Evolutionary conservation across 2,888 invertebrate genomes (phyloP), one percentile per base, ranked within the genome.

Genomic region (Acanthococcus lagerstroemiae): DNA sequence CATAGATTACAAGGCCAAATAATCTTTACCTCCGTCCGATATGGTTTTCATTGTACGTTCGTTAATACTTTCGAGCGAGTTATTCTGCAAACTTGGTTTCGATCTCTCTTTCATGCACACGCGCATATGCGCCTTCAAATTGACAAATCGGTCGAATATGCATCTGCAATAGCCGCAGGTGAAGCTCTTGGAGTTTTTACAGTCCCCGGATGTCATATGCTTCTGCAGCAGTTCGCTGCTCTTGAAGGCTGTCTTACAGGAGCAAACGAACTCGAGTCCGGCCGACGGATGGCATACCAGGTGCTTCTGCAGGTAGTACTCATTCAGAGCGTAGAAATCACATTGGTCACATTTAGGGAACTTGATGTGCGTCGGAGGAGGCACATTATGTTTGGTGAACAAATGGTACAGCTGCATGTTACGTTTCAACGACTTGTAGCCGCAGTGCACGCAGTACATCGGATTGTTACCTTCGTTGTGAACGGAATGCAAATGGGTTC

Each of bases 391-490:
- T 72, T 88, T 88, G 1, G 85, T 83, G 71, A 86, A 87, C 74
- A 88, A 77, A 75, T 92, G 92, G 74, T 89, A 87, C 72, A 87
- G 78, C 68, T 90, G 78, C 69, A 86, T 82, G 71, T 87, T 86
- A 70, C 87, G 81, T 72, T 86, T 88, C 1, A 79, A 78, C 22
- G 88, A 86, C 72, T 84, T 84, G 73, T 87, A 84, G 0, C 91
- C 92, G 77, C 92, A 92, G 72, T 88, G 85, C 74, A 91, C 90
- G 76, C 92, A 92, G 37, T 90, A 83, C 46, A 84, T 82, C 1
- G 83, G 78, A 74, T 90, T 85, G 68, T 89, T 86, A 70, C 84
- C 83, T 72, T 89, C 87, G 72, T 85, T 83, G 72, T 91, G 91
- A 0, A 87, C 82, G 70, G 88, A 87, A 9, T 87, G 69, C 76